Evolutionary conservation across 2,888 invertebrate genomes (phyloP), one percentile per base, ranked within the genome.

Genomic region (Chrysotoxum bicinctum): DNA sequence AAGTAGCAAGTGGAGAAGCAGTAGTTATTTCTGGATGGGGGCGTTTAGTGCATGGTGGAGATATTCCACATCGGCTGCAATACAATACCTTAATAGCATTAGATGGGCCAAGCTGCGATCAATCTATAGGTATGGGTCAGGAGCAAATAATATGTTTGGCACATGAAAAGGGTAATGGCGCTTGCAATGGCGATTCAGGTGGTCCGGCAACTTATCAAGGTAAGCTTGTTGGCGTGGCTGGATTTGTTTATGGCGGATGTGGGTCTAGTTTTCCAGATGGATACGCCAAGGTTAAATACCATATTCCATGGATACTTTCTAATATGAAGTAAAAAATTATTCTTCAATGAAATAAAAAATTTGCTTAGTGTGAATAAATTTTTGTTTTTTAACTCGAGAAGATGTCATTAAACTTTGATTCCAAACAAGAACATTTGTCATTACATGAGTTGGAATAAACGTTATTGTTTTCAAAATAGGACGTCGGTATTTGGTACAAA

Each of bases 101-200:
- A 7, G 66, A 66, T 50, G 45, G 21, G 10, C 2, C 21, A 12
- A 50, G 7, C 21, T 66, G 66, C n/a, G 2, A 66, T 0, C 35
- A 35, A 0, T 4, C 21, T 2, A 66, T 66, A 4, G 66, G 66
- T 14, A n/a, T 1, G 12, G 66, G 66, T 3, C 3, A 48, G 6
- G 35, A 66, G 0, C 66, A 50, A 35, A 66, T 66, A 9, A 21
- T 91, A 43, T 91, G 91, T 68, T 88, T 91, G 79, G 80, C 56
- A 4, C 89, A 89, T 72, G 37, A 32, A 1, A 26, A 14, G 2
- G 79, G 87, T 19, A 82, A 89, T 84, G 91, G 91, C 8, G 90
- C 89, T 30, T 91, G 92, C 58, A 88, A 89, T 30, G 91, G 91
- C 10, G 91, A 91, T 75, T 91, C 91, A 2, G 92, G 91, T 37